A percentile compares a stretch with the other conserved stretches of the same genome.
These are phyloP conservation scores for Cheilosia urbana DNA, from an alignment of 2,888 invertebrate genomes.

Conservation along the genomic window DNA sequence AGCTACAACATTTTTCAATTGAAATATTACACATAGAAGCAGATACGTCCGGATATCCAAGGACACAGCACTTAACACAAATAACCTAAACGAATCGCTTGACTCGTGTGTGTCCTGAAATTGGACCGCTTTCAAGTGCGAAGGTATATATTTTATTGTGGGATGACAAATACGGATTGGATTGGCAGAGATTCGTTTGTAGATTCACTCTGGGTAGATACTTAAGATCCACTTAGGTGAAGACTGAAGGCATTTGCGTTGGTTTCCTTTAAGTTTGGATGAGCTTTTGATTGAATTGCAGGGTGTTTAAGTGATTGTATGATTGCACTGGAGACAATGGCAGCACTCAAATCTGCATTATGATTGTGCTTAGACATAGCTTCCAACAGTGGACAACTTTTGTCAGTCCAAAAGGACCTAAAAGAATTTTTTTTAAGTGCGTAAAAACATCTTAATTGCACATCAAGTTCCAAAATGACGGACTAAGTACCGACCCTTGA, in stretches of 20 bases:
- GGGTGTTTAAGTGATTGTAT: not conserved
- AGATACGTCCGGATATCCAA: slow-evolving; percentile 10
- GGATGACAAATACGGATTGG: slow-evolving; percentile 6
- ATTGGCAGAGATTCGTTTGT: not conserved
- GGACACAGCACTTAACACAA: slow-evolving; percentile 31
- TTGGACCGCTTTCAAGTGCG: slow-evolving; percentile 10
- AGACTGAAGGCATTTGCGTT: not conserved
- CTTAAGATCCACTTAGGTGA: not conserved
- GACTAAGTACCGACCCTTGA: no score
- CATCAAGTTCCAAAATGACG: no score
- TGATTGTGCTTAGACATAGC: no score
- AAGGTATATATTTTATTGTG: not conserved
- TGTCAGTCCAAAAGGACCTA: no score
- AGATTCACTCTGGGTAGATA: not conserved
- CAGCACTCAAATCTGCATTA: no score
- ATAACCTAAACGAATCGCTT: slow-evolving; percentile 33
- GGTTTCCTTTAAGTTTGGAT: not conserved
- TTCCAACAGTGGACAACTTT: no score
- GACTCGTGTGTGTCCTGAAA: slow-evolving; percentile 24
- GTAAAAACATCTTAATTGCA: no score
- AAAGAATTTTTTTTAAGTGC: no score
- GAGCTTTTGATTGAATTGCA: not conserved
- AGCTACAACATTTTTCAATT: not conserved
- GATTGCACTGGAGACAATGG: no score
- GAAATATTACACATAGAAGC: not conserved